phyloP scores from a whole-genome alignment of 2,113 vertebrate genomes.

The Acrocephalus kingi region DNA sequence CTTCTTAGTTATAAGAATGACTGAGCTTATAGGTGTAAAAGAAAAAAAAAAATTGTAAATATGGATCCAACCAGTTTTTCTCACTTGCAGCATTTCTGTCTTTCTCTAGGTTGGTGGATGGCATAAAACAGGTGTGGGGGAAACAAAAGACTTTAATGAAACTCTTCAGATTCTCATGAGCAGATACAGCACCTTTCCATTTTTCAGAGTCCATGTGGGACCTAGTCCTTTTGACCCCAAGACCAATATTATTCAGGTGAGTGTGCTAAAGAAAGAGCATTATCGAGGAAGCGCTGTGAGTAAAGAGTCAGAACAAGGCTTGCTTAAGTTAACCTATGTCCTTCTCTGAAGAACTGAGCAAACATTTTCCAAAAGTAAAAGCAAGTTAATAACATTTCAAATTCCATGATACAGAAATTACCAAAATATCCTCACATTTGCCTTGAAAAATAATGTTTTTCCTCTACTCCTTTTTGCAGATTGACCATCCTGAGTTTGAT shows the following conservation, averaged over 20 bases:
- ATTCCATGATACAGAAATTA: neutral
- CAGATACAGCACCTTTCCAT: conserved; percentile 86
- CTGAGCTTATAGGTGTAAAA: neutral
- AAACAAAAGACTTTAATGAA: conserved; percentile 82
- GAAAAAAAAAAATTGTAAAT: neutral
- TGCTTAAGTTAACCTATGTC: neutral
- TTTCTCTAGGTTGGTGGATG: conserved; percentile 85
- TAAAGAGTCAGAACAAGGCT: neutral
- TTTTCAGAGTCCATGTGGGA: conserved; percentile 84
- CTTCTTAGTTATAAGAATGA: neutral
- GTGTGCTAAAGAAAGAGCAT: neutral
- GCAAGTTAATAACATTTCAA: neutral
- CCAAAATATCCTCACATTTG: neutral
- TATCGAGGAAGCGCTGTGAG: neutral
- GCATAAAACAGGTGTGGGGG: conserved; percentile 75
- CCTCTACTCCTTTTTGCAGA: conserved; percentile 75
- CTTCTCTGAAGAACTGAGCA: neutral
- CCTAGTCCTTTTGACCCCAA: conserved; percentile 69
- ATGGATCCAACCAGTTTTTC: neutral
- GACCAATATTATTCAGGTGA: conserved; percentile 73
- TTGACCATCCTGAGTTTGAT: conserved; percentile 89
- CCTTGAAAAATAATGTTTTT: neutral
- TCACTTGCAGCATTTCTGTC: neutral
- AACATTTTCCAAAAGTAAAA: neutral
- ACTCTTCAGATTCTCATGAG: conserved; percentile 86